These are phyloP conservation scores for Rhinella marina DNA, from an alignment of 2,797 vertebrate genomes.

Conservation along the genomic window DNA sequence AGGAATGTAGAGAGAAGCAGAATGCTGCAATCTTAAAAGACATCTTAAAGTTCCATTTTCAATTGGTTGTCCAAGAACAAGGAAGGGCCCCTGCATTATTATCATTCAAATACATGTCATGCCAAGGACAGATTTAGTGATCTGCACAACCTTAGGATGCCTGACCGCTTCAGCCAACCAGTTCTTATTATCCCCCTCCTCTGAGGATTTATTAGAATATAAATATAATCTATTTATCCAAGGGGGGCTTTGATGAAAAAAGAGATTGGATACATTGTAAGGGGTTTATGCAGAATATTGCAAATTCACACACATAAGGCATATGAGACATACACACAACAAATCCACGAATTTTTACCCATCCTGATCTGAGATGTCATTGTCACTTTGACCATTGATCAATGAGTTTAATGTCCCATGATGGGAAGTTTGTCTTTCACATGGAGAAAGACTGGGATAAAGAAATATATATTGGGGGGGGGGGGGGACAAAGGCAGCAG, in stretches of 20 bases:
- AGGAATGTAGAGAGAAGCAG: not conserved
- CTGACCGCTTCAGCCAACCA: conserved; percentile 32
- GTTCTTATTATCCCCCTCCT: conserved; percentile 23
- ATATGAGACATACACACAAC: conserved; percentile 24
- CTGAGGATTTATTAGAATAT: conserved; percentile 34
- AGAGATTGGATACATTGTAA: conserved; percentile 27
- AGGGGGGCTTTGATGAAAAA: conserved; percentile 6
- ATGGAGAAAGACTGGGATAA: conserved; percentile 6
- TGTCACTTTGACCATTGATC: conserved; percentile 61
- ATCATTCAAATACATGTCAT: conserved; percentile 65
- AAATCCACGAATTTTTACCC: conserved; percentile 20
- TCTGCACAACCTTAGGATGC: conserved; percentile 55
- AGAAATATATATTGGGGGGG: conserved; percentile 41
- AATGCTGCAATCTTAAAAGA: not conserved
- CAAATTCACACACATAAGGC: conserved; percentile 27
- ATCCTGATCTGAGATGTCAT: conserved; percentile 54
- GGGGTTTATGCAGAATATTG: conserved; percentile 52
- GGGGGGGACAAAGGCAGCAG: conserved; percentile 42
- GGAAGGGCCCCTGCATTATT: conserved; percentile 60
- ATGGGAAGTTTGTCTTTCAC: conserved; percentile 60
- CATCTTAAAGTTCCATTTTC: conserved; percentile 22
- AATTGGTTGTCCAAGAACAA: conserved; percentile 44
- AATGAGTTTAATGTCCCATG: conserved; percentile 64
- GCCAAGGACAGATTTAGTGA: conserved; percentile 62
- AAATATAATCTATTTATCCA: conserved; percentile 34